Conservation (phyloP, 2,113 vertebrate species). For the Tachysurus fulvidraco region DNA sequence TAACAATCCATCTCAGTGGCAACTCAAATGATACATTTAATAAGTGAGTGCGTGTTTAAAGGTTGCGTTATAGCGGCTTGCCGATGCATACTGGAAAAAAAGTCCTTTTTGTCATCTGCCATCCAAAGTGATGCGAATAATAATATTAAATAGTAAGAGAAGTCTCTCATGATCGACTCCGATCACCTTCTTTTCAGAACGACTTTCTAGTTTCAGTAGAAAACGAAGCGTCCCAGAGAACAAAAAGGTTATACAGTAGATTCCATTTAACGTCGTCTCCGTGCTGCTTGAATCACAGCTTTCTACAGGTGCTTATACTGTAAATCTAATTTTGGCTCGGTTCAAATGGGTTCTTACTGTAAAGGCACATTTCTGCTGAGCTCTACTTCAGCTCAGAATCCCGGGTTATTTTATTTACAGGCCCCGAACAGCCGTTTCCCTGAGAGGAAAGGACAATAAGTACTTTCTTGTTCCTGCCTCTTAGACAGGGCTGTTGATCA, state of each 20-base stretch:
- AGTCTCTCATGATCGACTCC: not conserved
- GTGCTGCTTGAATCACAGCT: not conserved
- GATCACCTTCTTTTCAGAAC: not conserved
- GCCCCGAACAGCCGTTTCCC: not conserved
- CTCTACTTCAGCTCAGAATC: not conserved
- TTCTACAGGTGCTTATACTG: not conserved
- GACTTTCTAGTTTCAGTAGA: not conserved
- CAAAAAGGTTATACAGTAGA: too few relatives aligned
- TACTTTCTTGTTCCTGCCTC: conserved; percentile 6
- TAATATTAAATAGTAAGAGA: not conserved
- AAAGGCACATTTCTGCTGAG: conserved; percentile 3
- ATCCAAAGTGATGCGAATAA: not conserved
- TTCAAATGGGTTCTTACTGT: not conserved
- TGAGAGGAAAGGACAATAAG: not conserved
- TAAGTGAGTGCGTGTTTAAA: conserved; percentile 27
- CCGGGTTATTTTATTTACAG: not conserved
- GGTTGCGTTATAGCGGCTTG: conserved; percentile 14
- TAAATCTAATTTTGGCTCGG: not conserved
- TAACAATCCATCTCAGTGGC: conserved; percentile 22
- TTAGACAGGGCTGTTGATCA: not conserved
- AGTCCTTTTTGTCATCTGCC: too few relatives aligned
- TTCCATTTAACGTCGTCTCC: not conserved
- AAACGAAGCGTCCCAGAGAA: not conserved
- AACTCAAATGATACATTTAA: conserved; percentile 19
- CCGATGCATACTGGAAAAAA: not conserved